Evolutionary conservation across 2,888 invertebrate genomes (phyloP).

Genomic region (Drosophila heteroneura): DNA sequence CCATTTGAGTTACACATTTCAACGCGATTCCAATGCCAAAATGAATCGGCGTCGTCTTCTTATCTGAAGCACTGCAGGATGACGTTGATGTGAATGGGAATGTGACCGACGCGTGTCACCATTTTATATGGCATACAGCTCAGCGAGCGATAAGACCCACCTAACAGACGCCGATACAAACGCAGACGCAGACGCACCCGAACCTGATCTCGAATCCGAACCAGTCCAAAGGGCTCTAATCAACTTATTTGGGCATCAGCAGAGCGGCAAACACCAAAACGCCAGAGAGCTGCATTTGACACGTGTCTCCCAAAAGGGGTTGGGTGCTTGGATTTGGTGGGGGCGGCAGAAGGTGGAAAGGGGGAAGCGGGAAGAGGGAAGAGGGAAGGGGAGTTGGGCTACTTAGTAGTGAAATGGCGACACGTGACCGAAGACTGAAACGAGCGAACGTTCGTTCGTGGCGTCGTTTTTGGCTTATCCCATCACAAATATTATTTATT

Average conservation of each 20-base stretch:
- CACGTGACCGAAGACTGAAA: conserved; percentile 77
- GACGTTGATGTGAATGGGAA: conserved; percentile 35
- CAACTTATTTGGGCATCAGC: conserved; percentile 79
- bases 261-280: conserved; percentile 41
- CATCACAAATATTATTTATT: conserved; percentile 82
- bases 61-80: conserved; percentile 63
- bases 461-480: conserved; percentile 73
- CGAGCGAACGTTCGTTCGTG: conserved; percentile 29
- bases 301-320: conserved; percentile 51
- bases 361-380: neutral
- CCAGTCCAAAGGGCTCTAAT: conserved; percentile 46
- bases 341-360: neutral
- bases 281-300: conserved; percentile 60
- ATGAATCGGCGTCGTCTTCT: conserved; percentile 52
- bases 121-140: conserved; percentile 77
- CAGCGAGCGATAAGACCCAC: conserved; percentile 47
- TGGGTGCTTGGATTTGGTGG: neutral
- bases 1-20: conserved; percentile 76
- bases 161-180: conserved; percentile 7
- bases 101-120: conserved; percentile 77
- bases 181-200: conserved; percentile 1
- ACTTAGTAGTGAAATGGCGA: conserved; percentile 80
- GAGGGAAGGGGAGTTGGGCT: conserved; percentile 38
- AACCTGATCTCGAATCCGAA: neutral
- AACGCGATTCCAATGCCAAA: conserved; percentile 50